A percentile compares a stretch with the other conserved stretches of the same genome.
These are phyloP conservation scores for Pipa parva DNA, from an alignment of 2,113 vertebrate species.

Conservation along the genomic window DNA sequence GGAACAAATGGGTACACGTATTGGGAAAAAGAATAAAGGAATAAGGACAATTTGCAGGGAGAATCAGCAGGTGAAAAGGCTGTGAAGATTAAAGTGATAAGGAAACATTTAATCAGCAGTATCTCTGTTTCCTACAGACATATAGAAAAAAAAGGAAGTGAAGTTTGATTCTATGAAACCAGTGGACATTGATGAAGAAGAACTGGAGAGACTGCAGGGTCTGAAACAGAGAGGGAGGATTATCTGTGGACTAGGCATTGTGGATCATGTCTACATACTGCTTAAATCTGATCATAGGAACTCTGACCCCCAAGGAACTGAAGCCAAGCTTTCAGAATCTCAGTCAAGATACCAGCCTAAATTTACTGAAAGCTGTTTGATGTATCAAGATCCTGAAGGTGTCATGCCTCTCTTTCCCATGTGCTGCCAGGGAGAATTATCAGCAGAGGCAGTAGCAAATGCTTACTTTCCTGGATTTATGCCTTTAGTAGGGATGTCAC, in stretches of 20 bases:
- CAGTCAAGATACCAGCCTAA: conserved; percentile 29
- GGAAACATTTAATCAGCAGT: conserved; percentile 1
- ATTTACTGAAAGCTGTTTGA: conserved; percentile 31
- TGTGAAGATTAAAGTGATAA: neutral
- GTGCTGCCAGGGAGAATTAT: conserved; percentile 36
- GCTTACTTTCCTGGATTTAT: conserved; percentile 14
- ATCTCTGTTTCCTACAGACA: conserved; percentile 26
- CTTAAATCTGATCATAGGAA: neutral
- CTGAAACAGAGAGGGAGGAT: conserved; percentile 58
- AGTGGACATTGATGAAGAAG: conserved; percentile 64
- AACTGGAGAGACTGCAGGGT: conserved; percentile 54
- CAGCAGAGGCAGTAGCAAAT: conserved; percentile 22
- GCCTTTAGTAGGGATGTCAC: conserved; percentile 6
- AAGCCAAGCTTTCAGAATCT: neutral
- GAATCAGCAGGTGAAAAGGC: conserved; percentile 57
- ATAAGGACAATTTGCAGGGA: conserved; percentile 52
- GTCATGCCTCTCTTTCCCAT: conserved; percentile 43
- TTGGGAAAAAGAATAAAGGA: conserved; percentile 49
- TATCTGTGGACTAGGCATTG: conserved; percentile 59
- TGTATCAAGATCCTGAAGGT: conserved; percentile 10
- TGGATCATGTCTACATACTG: conserved; percentile 55
- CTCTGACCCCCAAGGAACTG: neutral
- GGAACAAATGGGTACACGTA: conserved; percentile 48
- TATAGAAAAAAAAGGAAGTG: conserved; percentile 50
- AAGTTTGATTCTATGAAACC: conserved; percentile 56